Conservation (phyloP, 2,113 vertebrate genomes). For the Sander vitreus region DNA sequence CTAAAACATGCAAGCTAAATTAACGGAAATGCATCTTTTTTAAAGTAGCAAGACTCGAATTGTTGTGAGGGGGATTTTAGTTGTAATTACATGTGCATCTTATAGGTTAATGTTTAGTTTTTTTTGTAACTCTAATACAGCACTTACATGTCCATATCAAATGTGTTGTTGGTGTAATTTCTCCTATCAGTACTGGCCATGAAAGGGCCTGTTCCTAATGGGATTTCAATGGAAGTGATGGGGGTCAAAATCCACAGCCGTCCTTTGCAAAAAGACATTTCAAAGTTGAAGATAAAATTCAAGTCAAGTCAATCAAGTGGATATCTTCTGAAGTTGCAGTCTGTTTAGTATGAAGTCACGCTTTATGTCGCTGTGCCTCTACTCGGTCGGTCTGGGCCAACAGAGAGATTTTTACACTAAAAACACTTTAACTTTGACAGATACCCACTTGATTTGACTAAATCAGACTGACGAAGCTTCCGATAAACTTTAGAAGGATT, state of each 20-base stretch:
- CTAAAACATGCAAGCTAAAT: background rate
- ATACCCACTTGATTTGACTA: background rate
- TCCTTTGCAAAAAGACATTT: background rate
- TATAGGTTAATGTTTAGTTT: background rate
- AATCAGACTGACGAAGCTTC: background rate
- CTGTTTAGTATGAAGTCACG: background rate
- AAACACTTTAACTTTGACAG: background rate
- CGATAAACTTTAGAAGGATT: background rate
- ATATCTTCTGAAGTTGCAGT: background rate
- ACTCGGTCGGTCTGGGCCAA: too few species aligned
- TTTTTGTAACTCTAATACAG: background rate
- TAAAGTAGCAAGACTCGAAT: background rate
- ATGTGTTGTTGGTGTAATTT: background rate
- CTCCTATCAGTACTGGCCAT: background rate
- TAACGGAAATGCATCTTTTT: background rate
- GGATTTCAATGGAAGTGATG: background rate
- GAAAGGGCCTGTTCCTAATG: background rate
- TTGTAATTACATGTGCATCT: background rate
- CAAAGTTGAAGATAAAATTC: background rate
- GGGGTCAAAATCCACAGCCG: background rate
- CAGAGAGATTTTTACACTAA: too few species aligned
- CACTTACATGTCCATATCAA: background rate
- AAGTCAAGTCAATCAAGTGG: background rate
- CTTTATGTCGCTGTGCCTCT: background rate
- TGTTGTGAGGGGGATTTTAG: background rate